phyloP scores from a whole-genome alignment of 2,888 invertebrate genomes.

The Rhabditophanes sp. region DNA sequence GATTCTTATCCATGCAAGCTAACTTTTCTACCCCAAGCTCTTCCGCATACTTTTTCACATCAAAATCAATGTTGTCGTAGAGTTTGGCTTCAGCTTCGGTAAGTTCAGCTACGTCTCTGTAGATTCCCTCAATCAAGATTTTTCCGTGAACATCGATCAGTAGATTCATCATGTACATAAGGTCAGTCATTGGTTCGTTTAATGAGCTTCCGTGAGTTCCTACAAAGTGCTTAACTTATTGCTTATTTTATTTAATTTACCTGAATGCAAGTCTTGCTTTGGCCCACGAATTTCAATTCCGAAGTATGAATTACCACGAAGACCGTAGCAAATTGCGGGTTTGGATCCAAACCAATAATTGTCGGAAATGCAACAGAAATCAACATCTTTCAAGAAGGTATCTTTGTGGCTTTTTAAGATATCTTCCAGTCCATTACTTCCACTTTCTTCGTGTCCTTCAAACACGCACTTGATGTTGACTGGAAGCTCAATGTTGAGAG shows the following conservation, averaged over 20 bases:
- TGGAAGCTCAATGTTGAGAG: constrained; percentile 3
- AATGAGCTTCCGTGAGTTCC: too few species aligned
- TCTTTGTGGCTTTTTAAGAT: constrained; percentile 53
- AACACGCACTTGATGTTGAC: constrained; percentile 2
- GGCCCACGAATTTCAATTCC: constrained; percentile 63
- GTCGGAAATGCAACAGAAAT: constrained; percentile 91
- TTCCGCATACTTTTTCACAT: constrained; percentile 60
- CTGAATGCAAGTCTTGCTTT: constrained; percentile 80
- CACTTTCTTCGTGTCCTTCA: constrained; percentile 74
- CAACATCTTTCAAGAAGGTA: constrained; percentile 53
- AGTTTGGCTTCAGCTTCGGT: constrained; percentile 49
- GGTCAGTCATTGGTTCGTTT: constrained; percentile 78
- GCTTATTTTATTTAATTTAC: too few species aligned
- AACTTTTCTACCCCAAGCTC: constrained; percentile 56
- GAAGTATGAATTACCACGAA: constrained; percentile 66
- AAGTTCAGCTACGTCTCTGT: constrained; percentile 61
- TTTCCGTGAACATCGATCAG: constrained; percentile 71
- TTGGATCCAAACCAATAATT: constrained; percentile 97
- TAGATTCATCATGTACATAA: constrained; percentile 66
- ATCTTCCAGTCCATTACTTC: constrained; percentile 82
- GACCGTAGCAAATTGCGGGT: constrained; percentile 88
- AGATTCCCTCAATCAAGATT: constrained; percentile 59
- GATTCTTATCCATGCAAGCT: constrained; percentile 57
- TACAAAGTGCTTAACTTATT: too few species aligned
- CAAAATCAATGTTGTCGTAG: constrained; percentile 71